Evolutionary conservation across 2,888 invertebrate species (phyloP).

Genomic region (Antitype chi): DNA sequence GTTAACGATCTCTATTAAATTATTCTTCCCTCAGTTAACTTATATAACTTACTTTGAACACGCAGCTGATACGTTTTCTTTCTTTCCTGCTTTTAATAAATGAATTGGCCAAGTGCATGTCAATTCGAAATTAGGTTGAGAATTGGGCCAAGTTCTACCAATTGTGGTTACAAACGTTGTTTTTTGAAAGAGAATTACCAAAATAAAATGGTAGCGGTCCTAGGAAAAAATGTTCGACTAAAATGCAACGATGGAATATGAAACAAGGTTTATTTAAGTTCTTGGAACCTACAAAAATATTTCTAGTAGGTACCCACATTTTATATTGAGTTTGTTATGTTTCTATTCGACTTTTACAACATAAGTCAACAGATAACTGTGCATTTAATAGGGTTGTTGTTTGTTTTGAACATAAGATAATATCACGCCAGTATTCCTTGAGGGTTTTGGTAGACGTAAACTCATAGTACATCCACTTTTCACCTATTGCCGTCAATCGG

Average conservation of each 20-base stretch:
- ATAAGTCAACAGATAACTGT: too few species aligned
- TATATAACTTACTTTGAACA: conserved; percentile 52
- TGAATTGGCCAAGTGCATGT: conserved; percentile 57
- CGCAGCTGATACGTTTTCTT: conserved; percentile 56
- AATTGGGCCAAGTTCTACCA: conserved; percentile 51
- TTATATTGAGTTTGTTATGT: background rate
- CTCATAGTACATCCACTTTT: too few species aligned
- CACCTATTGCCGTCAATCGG: too few species aligned
- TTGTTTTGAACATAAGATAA: too few species aligned
- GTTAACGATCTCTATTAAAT: conserved; percentile 59
- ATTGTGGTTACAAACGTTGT: conserved; percentile 26
- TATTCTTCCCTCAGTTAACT: conserved; percentile 49
- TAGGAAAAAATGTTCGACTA: background rate
- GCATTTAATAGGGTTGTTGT: too few species aligned
- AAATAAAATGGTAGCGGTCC: background rate
- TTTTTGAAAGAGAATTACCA: conserved; percentile 1
- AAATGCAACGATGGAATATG: background rate
- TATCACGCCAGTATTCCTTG: too few species aligned
- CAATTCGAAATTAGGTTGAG: conserved; percentile 47
- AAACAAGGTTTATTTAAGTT: background rate
- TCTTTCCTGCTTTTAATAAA: conserved; percentile 49
- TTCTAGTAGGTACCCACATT: background rate
- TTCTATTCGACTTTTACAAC: too few species aligned
- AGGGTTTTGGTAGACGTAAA: background rate
- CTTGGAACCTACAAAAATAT: background rate